Evolutionary conservation across 1,140 invertebrate genomes (phyloP), one percentile per base, ranked within the genome.

Genomic region (Cryptotermes secundus): DNA sequence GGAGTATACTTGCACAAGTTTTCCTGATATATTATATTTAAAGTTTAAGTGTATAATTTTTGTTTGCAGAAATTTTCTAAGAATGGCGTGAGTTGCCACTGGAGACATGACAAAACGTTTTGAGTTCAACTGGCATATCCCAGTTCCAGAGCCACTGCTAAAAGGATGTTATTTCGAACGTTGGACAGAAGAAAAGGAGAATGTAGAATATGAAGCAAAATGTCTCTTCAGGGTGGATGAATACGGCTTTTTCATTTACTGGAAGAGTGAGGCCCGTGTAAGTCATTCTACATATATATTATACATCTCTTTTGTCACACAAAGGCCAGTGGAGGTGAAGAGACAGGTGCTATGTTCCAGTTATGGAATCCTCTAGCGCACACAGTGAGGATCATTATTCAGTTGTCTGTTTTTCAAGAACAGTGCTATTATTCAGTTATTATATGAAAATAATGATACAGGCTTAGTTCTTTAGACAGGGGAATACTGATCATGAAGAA

Each of bases 171-270:
- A 94, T 12, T 98, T 99, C 89, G 98, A 99, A 92, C 93, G 97
- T 86, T 99, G 98, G 97, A 97, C 97, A 84, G 99, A 99, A 90
- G 97, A 98, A 88, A 97, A 97, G 90, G 97, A 98, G 90, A 96
- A 96, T 87, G 94, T 94, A 26, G 95, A 97, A 86, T 92, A 96
- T 65, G 98, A 99, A 89, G 91, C 95, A 83, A 95, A 95, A 88
- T 98, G 97, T 87, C 89, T 94, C 84, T 98, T 99, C 89, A 97
- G 97, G 91, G 98, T 99, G 35, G 99, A 99, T 89, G 97, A 99
- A 89, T 98, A 97, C 92, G 98, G 98, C 80, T 99, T 99, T 92
- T 99, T 99, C 91, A 97, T 99, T 86, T 98, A 98, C 89, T 99
- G 98, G 98, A 99, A 99, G 90, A 98, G 97, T 89, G 98, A 99